Conservation (phyloP, 1,140 invertebrate species). For the Mamestra configurata region DNA sequence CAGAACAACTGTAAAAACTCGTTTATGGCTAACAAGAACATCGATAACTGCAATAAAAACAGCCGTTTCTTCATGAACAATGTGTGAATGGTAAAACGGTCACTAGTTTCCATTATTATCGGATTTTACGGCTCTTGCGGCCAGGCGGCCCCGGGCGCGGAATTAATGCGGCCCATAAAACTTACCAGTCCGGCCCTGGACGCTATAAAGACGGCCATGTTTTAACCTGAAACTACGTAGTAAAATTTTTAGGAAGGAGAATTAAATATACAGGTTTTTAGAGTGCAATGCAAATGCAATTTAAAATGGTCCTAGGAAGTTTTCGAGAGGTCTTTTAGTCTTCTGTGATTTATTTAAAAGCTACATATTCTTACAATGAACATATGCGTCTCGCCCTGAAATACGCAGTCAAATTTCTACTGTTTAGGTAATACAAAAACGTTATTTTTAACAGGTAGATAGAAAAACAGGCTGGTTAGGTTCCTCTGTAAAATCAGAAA, state of each 20-base stretch:
- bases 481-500: too few species aligned
- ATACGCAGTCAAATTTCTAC: too few species aligned
- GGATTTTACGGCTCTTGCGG: constrained; percentile 23
- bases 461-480: too few species aligned
- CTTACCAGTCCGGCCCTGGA: constrained; percentile 4
- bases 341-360: too few species aligned
- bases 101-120: constrained; percentile 22
- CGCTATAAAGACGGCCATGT: constrained; percentile 3
- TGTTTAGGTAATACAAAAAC: too few species aligned
- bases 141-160: not conserved
- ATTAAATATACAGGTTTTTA: not conserved
- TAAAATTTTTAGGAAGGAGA: constrained; percentile 12
- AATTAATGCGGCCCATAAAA: constrained; percentile 35
- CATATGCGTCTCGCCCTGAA: too few species aligned
- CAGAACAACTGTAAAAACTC: not conserved
- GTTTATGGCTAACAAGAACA: not conserved
- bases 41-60: not conserved
- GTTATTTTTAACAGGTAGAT: too few species aligned
- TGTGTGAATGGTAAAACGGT: constrained; percentile 32
- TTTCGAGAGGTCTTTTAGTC: too few species aligned
- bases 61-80: constrained; percentile 12
- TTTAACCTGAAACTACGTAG: constrained; percentile 6
- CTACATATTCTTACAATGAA: too few species aligned
- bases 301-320: not conserved
- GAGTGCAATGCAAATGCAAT: not conserved